Conservation (phyloP, 1,140 invertebrate genomes). For the Ooceraea biroi region DNA sequence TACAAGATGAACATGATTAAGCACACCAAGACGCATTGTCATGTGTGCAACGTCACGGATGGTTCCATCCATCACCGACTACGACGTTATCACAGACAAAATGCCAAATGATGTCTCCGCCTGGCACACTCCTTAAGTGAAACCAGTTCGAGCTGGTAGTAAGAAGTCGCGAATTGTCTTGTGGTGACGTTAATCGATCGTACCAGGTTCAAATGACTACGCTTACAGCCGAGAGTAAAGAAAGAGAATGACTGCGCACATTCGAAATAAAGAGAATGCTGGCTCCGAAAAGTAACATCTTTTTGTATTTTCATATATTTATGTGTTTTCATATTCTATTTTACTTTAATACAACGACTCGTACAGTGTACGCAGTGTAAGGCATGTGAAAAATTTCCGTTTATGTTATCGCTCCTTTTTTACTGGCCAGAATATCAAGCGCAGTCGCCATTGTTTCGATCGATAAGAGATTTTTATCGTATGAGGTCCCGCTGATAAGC, state of each 20-base stretch:
- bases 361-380: background rate
- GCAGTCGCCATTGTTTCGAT: constrained; percentile 40
- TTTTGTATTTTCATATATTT: background rate
- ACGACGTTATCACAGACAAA: constrained; percentile 46
- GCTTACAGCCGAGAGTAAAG: background rate
- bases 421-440: constrained; percentile 17
- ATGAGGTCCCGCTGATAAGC: constrained; percentile 47
- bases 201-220: constrained; percentile 35
- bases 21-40: background rate
- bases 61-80: background rate
- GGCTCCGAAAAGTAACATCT: background rate
- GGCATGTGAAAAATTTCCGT: constrained; percentile 61
- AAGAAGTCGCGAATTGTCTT: constrained; percentile 59
- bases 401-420: constrained; percentile 58
- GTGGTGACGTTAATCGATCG: constrained; percentile 69
- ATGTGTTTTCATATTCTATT: too few species aligned
- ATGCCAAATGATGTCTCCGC: constrained; percentile 10
- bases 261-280: constrained; percentile 29
- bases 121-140: constrained; percentile 55
- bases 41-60: background rate
- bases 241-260: background rate
- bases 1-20: background rate
- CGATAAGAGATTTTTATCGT: constrained; percentile 65
- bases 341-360: too few species aligned
- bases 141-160: constrained; percentile 66